Evolutionary conservation across 2,888 invertebrate genomes (phyloP), one percentile per base, ranked within the genome.

Genomic region (Leucophenga maculata): DNA sequence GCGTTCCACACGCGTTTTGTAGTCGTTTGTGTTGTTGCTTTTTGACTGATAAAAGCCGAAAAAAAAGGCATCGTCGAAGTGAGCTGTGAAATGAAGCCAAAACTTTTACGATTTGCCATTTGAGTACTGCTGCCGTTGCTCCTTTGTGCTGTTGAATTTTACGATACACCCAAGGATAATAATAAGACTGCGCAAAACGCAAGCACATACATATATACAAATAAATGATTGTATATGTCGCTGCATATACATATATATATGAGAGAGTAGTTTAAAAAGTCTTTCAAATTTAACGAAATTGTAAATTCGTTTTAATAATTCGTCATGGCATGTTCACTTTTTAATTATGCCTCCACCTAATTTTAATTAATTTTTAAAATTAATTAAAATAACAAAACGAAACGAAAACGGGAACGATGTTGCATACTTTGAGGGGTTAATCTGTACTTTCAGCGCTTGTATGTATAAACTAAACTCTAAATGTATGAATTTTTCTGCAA

Each of bases 61-160:
- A 13, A 13, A 3, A 57, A 13, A 14, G n/a, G n/a, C n/a, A n/a
- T n/a, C 6, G n/a, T 26, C 6, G 57, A 14, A 8, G 31, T 39
- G 39, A 39, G 39, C 6, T 57, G 22, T n/a, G 31, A 18, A 57
- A 22, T 20, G 6, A 57, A 14, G 39, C 9, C 22, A 57, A 20
- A 57, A 57, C n/a, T 26, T 57, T 57, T 31, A 57, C 9, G 31
- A n/a, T 26, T 57, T n/a, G 13, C 26, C 20, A 22, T 20, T 20
- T 54, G 8, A 11, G 20, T 31, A 2, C 57, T 57, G 22, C 31
- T 22, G 13, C 55, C 9, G 20, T 48, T n/a, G 6, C 39, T n/a
- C 16, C n/a, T 6, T 46, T 54, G 54, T 39, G 44, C 75, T 78
- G 77, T 64, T 62, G 79, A 67, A 6, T 65, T 80, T 81, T 81